These are phyloP conservation scores for Troides helena DNA, from an alignment of 2,888 invertebrate genomes.

Conservation along the genomic window DNA sequence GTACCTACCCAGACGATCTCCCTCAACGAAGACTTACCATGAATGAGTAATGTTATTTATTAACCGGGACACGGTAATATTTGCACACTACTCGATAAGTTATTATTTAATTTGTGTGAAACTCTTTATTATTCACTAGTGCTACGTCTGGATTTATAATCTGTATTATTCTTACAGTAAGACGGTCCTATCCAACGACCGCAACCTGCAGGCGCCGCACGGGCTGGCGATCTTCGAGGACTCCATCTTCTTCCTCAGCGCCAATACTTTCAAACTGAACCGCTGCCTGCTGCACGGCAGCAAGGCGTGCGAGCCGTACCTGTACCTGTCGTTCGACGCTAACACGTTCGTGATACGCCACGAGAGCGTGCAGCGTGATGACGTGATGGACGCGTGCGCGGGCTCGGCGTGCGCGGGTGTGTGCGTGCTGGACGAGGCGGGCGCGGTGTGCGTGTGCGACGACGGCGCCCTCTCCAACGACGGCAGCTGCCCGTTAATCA, in stretches of 20 bases:
- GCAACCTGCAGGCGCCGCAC: slow-evolving; percentile 78
- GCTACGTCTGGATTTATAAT: no score
- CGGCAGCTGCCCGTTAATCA: slow-evolving; percentile 44
- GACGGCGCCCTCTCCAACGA: slow-evolving; percentile 59
- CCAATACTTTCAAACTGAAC: slow-evolving; percentile 75
- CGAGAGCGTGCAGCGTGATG: slow-evolving; percentile 52
- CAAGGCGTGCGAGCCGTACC: slow-evolving; percentile 69
- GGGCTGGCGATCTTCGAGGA: slow-evolving; percentile 87
- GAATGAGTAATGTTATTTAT: no score
- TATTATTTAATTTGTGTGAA: no score
- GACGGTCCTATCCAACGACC: slow-evolving; percentile 63
- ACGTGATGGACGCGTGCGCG: slow-evolving; percentile 69
- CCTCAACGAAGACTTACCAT: no score
- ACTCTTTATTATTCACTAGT: no score
- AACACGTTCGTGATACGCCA: slow-evolving; percentile 56
- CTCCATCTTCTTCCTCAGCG: slow-evolving; percentile 85
- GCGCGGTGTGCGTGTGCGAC: slow-evolving; percentile 72
- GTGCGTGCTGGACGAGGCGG: slow-evolving; percentile 76
- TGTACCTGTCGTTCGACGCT: slow-evolving; percentile 63
- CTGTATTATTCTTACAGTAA: slow-evolving; percentile 46
- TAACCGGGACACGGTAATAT: no score
- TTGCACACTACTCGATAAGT: no score
- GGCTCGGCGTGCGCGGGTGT: slow-evolving; percentile 77
- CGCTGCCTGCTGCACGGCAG: slow-evolving; percentile 83
- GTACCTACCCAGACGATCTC: no score